Evolutionary conservation across 2,797 vertebrate genomes (phyloP).

Genomic region (Etheostoma perlongum): DNA sequence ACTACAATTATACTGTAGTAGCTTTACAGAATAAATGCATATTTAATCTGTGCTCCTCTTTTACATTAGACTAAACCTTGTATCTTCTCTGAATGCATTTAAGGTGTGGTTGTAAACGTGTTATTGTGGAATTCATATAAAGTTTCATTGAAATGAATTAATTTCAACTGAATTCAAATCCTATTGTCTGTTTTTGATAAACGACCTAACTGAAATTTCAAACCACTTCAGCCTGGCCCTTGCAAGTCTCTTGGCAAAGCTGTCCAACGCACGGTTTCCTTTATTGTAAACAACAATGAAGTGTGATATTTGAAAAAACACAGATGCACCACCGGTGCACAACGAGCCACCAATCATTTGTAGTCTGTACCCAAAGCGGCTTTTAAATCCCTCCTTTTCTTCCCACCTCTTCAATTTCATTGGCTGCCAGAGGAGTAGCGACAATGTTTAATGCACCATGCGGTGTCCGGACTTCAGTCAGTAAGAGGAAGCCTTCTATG

Average conservation of each 20-base stretch:
- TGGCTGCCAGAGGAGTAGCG: conserved; percentile 93
- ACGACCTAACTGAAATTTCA: conserved; percentile 60
- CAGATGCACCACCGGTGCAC: conserved; percentile 73
- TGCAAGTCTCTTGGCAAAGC: conserved; percentile 16
- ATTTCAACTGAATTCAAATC: conserved; percentile 3
- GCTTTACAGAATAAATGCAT: neutral
- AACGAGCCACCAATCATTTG: conserved; percentile 80
- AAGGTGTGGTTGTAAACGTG: too few species aligned
- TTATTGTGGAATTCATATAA: too few species aligned
- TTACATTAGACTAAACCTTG: neutral
- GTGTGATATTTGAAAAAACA: conserved; percentile 78
- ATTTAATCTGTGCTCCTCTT: neutral
- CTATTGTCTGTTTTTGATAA: conserved; percentile 17
- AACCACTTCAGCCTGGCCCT: conserved; percentile 10
- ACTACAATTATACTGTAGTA: neutral
- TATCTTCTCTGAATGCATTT: neutral
- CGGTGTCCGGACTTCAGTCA: conserved; percentile 94
- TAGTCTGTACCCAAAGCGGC: conserved; percentile 70
- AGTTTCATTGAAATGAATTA: neutral
- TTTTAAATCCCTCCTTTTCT: conserved; percentile 80
- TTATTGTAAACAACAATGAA: conserved; percentile 78
- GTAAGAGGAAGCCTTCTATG: conserved; percentile 81
- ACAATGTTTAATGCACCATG: conserved; percentile 98
- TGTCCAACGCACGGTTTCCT: conserved; percentile 63
- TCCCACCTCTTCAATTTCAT: conserved; percentile 78